Evolutionary conservation across 2,888 invertebrate genomes (phyloP).

Genomic region (Xiphydria camelus): DNA sequence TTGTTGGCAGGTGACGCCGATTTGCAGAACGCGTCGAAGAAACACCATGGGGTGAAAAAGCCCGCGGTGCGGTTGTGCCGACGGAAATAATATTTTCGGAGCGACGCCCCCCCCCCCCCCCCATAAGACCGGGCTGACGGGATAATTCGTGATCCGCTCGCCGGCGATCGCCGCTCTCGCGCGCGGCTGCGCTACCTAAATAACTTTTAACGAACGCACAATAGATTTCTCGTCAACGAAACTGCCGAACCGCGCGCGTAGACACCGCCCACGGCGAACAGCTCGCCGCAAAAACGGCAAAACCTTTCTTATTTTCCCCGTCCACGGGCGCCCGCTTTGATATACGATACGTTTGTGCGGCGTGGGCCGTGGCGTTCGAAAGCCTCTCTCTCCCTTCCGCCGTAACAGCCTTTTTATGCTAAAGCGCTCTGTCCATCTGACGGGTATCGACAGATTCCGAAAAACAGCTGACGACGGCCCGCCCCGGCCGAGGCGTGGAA

Average conservation of each 20-base stretch:
- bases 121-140: no score
- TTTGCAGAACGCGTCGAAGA: no score
- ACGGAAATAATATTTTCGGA: no score
- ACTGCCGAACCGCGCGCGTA: slow-evolving; percentile 34
- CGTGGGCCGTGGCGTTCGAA: slow-evolving; percentile 40
- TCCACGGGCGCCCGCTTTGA: slow-evolving; percentile 37
- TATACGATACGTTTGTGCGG: slow-evolving; percentile 48
- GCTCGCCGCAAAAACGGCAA: slow-evolving; percentile 34
- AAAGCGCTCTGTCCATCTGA: slow-evolving; percentile 40
- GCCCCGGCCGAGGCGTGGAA: not conserved
- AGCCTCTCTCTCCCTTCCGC: slow-evolving; percentile 39
- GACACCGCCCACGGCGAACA: slow-evolving; percentile 33
- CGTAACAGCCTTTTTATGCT: slow-evolving; percentile 43
- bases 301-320: slow-evolving; percentile 35
- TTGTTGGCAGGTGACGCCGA: no score
- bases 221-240: slow-evolving; percentile 38
- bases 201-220: slow-evolving; percentile 8
- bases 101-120: no score
- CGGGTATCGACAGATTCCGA: slow-evolving; percentile 42
- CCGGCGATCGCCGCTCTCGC: not conserved
- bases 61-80: no score
- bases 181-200: not conserved
- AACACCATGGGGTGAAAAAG: no score
- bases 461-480: slow-evolving; percentile 43
- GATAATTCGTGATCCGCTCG: not conserved